Evolutionary conservation across 92 coral and sea anemone species (phyloP).

Genomic region (Zoanthus sociatus): DNA sequence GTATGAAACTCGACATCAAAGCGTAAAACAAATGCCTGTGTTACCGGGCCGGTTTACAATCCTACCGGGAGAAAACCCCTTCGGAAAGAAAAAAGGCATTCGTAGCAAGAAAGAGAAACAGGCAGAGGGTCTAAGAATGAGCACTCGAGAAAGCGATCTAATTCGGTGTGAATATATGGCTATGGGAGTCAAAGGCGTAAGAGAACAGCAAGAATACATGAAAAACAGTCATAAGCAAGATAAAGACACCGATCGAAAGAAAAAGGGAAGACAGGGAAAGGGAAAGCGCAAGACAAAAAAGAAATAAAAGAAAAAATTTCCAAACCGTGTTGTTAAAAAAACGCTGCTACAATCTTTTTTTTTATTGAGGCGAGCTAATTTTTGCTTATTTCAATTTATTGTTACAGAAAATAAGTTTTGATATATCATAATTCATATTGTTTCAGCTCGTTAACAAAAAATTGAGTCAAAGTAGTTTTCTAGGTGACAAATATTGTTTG

Average conservation of each 20-base stretch:
- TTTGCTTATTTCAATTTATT: too few relatives aligned
- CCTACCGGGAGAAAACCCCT: slow-evolving; percentile 50
- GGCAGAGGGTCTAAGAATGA: slow-evolving; percentile 11
- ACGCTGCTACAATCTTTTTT: too few relatives aligned
- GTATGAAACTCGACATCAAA: slow-evolving; percentile 48
- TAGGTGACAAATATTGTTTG: too few relatives aligned
- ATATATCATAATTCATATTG: too few relatives aligned
- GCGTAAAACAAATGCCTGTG: slow-evolving; percentile 52
- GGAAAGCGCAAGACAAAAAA: not conserved
- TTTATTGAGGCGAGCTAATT: too few relatives aligned
- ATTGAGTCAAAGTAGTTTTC: too few relatives aligned
- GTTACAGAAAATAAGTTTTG: too few relatives aligned
- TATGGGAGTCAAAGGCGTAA: not conserved
- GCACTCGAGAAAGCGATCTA: not conserved
- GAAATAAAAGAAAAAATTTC: not conserved
- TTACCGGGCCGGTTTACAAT: slow-evolving; percentile 48
- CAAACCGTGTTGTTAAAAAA: too few relatives aligned
- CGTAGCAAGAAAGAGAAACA: not conserved
- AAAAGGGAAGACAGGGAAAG: not conserved
- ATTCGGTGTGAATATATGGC: not conserved
- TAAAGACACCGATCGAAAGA: not conserved
- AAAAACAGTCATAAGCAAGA: not conserved
- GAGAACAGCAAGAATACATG: not conserved
- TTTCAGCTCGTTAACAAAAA: too few relatives aligned
- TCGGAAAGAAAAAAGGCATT: slow-evolving; percentile 15